Conservation (phyloP, 2,113 vertebrate species). For the Pithys albifrons region DNA sequence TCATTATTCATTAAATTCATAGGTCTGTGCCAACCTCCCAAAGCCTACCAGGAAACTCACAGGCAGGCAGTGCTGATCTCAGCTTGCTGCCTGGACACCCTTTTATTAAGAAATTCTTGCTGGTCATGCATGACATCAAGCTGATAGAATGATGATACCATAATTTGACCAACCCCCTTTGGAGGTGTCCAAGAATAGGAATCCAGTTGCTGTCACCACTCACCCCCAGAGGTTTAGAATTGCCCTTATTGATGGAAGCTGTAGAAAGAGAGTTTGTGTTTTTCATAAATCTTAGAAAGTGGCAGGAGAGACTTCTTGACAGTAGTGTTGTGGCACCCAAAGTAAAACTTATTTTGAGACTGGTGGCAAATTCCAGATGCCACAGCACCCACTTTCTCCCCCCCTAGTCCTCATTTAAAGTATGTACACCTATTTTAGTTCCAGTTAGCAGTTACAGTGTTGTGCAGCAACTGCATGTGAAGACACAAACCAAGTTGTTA, state of each 20-base stretch:
- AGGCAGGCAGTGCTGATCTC: not conserved
- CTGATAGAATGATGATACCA: not conserved
- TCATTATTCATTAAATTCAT: not conserved
- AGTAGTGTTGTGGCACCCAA: not conserved
- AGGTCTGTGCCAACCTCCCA: not conserved
- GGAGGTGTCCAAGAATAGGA: not conserved
- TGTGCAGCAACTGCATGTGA: not conserved
- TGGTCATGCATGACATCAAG: not conserved
- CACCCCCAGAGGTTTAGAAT: not conserved
- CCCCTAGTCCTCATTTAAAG: not conserved
- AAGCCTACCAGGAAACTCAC: not conserved
- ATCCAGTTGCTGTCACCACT: rapidly evolving
- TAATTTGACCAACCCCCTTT: not conserved
- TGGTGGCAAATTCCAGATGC: not conserved
- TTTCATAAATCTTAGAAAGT: not conserved
- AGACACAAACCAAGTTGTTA: not conserved
- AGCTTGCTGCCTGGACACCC: not conserved
- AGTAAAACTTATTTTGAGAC: not conserved
- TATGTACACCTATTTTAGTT: not conserved
- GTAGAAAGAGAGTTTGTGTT: not conserved
- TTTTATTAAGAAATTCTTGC: not conserved
- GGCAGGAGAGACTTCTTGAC: not conserved
- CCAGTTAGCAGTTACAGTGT: not conserved
- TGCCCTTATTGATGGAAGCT: not conserved
- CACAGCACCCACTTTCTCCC: not conserved